Percentiles rank a stretch among this genome's conserved stretches.
phyloP scores from a whole-genome alignment of 2,888 invertebrate genomes.

The Octodonta nipae region DNA sequence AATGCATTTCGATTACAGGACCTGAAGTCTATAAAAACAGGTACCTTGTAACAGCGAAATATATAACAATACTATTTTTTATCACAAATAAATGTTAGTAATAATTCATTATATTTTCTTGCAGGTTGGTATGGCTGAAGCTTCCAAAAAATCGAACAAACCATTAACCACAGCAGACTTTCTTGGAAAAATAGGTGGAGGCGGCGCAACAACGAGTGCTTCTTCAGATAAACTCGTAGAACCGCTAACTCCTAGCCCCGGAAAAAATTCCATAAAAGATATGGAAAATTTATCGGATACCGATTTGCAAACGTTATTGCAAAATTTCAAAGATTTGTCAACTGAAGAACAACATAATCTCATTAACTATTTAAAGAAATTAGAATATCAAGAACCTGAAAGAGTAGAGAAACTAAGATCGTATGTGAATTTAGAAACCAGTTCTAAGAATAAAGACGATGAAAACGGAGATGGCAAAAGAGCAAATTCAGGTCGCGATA shows the following conservation, averaged over 20 bases:
- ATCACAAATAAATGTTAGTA: no score
- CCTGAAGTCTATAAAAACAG: no score
- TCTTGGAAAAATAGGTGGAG: conserved; percentile 21
- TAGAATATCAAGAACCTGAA: conserved; percentile 61
- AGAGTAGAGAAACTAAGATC: conserved; percentile 66
- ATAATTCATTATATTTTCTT: conserved; percentile 11
- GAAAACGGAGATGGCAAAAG: conserved; percentile 21
- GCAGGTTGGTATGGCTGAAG: conserved; percentile 51
- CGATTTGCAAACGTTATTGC: conserved; percentile 63
- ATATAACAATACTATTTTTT: no score
- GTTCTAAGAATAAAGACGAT: conserved; percentile 19
- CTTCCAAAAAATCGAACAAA: conserved; percentile 40
- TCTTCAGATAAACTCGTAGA: conserved; percentile 16
- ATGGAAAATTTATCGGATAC: conserved; percentile 69
- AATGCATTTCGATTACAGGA: background rate
- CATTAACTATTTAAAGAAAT: conserved; percentile 66
- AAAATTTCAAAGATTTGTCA: conserved; percentile 68
- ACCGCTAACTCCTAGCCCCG: conserved; percentile 17
- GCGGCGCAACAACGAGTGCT: conserved; percentile 6
- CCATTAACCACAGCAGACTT: conserved; percentile 41
- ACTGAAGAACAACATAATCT: conserved; percentile 72
- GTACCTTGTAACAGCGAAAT: no score
- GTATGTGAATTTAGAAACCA: conserved; percentile 51
- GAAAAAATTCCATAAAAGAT: conserved; percentile 15
- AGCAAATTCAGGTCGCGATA: conserved; percentile 11